phyloP scores from a whole-genome alignment of 2,113 vertebrate genomes.

The Cinclus cinclus region DNA sequence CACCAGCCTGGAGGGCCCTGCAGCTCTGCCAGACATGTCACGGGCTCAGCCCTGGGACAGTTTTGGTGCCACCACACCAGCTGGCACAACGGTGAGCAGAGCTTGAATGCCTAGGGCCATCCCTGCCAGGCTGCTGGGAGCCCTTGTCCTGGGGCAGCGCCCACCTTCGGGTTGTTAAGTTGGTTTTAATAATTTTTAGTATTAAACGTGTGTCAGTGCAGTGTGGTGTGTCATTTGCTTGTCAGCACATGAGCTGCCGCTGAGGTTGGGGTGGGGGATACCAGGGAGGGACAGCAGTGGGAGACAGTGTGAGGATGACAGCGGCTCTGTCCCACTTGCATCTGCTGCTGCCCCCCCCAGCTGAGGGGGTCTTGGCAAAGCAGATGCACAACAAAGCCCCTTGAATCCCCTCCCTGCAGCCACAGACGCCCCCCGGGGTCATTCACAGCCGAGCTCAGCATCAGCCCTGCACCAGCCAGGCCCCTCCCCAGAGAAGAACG shows the following conservation, averaged over 20 bases:
- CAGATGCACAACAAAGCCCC: neutral
- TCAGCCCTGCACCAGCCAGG: neutral
- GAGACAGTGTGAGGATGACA: accelerated
- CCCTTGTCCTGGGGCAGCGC: neutral
- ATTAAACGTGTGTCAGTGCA: slow-evolving; percentile 59
- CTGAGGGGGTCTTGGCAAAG: accelerated
- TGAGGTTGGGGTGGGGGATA: neutral
- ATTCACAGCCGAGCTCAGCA: neutral
- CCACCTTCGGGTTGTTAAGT: neutral
- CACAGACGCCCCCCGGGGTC: accelerated
- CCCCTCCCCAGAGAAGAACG: neutral
- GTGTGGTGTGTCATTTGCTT: neutral
- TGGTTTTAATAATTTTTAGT: slow-evolving; percentile 75
- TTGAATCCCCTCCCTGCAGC: neutral
- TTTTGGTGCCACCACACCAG: neutral
- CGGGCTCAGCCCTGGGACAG: accelerated
- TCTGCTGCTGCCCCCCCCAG: neutral
- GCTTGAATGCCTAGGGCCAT: neutral
- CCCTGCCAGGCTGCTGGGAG: neutral
- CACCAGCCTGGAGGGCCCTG: neutral
- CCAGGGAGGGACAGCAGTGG: neutral
- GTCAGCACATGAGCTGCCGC: neutral
- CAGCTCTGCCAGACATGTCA: neutral
- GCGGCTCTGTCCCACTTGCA: neutral
- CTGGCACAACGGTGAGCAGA: accelerated